Conservation (phyloP, 2,113 vertebrate species). For the Paedocypris sp. region DNA sequence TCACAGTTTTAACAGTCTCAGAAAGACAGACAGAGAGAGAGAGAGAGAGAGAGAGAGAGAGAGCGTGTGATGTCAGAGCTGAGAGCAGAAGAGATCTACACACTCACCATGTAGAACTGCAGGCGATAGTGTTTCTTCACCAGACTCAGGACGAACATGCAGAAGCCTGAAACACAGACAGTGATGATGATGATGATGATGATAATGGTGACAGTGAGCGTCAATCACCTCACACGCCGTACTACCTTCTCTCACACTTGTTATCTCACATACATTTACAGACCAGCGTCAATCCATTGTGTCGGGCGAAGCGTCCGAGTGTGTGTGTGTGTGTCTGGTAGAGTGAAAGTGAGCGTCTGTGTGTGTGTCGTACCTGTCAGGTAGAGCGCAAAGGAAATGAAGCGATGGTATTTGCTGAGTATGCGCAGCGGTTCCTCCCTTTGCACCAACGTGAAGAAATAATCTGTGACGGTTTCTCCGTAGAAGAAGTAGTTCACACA, state of each 20-base stretch:
- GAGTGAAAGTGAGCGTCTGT: too few species aligned
- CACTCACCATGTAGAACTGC: slow-evolving; percentile 97
- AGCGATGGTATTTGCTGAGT: slow-evolving; percentile 97
- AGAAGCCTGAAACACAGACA: slow-evolving; percentile 70
- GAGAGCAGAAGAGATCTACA: neutral
- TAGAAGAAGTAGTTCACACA: slow-evolving; percentile 99
- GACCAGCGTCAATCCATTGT: too few species aligned
- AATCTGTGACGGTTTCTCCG: slow-evolving; percentile 91
- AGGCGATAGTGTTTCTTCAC: slow-evolving; percentile 98
- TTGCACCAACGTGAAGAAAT: slow-evolving; percentile 95
- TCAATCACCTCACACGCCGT: too few species aligned
- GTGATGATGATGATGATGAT: too few species aligned
- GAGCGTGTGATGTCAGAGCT: neutral
- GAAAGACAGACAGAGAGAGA: too few species aligned
- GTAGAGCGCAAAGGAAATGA: slow-evolving; percentile 94
- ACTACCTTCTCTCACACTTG: too few species aligned
- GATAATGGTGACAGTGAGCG: slow-evolving; percentile 1
- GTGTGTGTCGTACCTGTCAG: slow-evolving; percentile 83
- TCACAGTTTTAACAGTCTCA: too few species aligned
- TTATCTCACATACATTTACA: too few species aligned
- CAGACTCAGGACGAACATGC: slow-evolving; percentile 96
- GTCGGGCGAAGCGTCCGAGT: too few species aligned
- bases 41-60: neutral
- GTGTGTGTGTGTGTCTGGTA: too few species aligned
- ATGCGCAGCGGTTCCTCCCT: slow-evolving; percentile 90